Evolutionary conservation across 2,113 vertebrate species (phyloP).

Genomic region (Dendrocopos noguchii): DNA sequence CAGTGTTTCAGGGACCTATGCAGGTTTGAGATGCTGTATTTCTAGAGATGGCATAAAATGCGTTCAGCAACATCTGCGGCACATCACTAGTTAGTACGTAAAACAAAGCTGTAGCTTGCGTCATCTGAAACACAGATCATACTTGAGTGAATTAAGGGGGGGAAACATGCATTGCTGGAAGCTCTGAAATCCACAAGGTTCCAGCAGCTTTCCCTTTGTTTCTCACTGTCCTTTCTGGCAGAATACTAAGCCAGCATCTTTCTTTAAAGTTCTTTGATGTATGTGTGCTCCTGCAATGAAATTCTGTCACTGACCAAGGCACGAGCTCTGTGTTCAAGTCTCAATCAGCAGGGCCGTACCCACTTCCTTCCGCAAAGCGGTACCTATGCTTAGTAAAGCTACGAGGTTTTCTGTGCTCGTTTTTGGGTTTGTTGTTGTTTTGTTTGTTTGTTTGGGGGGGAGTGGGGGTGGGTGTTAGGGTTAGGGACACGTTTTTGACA

Average conservation of each 20-base stretch:
- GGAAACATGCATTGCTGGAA: rapidly evolving
- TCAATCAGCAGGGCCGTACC: neutral
- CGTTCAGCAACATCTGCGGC: neutral
- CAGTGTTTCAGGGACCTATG: neutral
- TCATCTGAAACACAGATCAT: rapidly evolving
- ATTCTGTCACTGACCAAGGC: neutral
- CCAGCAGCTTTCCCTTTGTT: neutral
- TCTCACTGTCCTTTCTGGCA: neutral
- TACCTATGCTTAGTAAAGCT: neutral
- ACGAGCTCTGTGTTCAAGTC: neutral
- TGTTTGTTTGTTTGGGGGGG: too few species aligned
- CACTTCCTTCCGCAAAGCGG: neutral
- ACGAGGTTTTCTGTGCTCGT: too few species aligned
- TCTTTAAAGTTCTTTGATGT: neutral
- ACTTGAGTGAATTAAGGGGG: neutral
- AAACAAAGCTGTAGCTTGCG: neutral
- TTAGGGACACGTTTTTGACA: rapidly evolving
- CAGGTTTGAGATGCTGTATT: neutral
- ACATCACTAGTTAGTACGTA: neutral
- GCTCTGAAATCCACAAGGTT: neutral
- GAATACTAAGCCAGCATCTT: neutral
- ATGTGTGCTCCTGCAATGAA: neutral
- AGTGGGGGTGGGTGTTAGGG: too few species aligned
- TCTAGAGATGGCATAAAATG: neutral
- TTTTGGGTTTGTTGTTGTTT: too few species aligned